phyloP scores from a whole-genome alignment of 2,888 invertebrate species.

The Habrosyne pyritoides region DNA sequence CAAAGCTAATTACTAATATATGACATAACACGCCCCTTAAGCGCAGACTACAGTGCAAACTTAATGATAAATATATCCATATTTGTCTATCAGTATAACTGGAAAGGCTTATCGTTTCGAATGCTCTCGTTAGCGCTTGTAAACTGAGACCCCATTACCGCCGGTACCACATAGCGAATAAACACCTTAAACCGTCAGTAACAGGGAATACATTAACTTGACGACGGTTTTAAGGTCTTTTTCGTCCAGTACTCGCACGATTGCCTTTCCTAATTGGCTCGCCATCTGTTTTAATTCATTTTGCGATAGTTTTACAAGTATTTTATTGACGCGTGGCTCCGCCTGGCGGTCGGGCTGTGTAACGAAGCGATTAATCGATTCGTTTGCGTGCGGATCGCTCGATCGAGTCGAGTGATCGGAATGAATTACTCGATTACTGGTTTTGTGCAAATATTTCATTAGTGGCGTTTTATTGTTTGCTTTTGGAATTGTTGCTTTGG shows the following conservation, averaged over 20 bases:
- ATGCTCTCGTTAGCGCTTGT: slow-evolving; percentile 78
- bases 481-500: slow-evolving; percentile 12
- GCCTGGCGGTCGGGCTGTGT: slow-evolving; percentile 70
- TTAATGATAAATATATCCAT: slow-evolving; percentile 80
- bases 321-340: slow-evolving; percentile 82
- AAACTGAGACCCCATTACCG: slow-evolving; percentile 76
- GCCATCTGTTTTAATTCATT: slow-evolving; percentile 83
- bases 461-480: slow-evolving; percentile 47
- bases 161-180: slow-evolving; percentile 38
- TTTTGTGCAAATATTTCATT: slow-evolving; percentile 58
- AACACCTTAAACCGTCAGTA: slow-evolving; percentile 43
- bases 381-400: slow-evolving; percentile 73
- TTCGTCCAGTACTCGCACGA: slow-evolving; percentile 78
- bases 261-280: slow-evolving; percentile 82
- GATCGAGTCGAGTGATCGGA: slow-evolving; percentile 56
- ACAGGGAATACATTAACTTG: slow-evolving; percentile 50
- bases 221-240: slow-evolving; percentile 57
- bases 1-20: slow-evolving; percentile 65
- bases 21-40: slow-evolving; percentile 57
- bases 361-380: slow-evolving; percentile 81
- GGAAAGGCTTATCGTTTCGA: slow-evolving; percentile 72
- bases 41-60: slow-evolving; percentile 67
- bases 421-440: slow-evolving; percentile 62
- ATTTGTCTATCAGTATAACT: slow-evolving; percentile 81
- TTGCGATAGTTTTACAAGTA: slow-evolving; percentile 83